Evolutionary conservation across 1,140 invertebrate species (phyloP).

Genomic region (Drosophila pruinosa): DNA sequence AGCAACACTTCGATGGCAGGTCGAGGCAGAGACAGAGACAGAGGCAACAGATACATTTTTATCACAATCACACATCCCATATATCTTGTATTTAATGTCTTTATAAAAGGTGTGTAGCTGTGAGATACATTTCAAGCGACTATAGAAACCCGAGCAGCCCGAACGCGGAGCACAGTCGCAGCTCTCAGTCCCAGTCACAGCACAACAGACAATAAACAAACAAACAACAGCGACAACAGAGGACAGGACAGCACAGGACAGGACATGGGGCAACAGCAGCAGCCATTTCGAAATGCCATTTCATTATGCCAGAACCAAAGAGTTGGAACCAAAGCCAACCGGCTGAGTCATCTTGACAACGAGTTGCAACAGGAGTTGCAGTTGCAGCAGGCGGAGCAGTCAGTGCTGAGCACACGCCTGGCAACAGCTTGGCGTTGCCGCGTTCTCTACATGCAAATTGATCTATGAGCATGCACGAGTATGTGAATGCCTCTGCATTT

Average conservation of each 20-base stretch:
- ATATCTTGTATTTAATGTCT: slow-evolving; percentile 79
- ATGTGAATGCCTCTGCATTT: not conserved
- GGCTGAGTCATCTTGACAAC: slow-evolving; percentile 63
- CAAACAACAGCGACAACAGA: slow-evolving; percentile 23
- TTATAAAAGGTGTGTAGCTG: slow-evolving; percentile 74
- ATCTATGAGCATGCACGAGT: slow-evolving; percentile 35
- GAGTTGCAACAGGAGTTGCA: slow-evolving; percentile 31
- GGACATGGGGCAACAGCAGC: slow-evolving; percentile 64
- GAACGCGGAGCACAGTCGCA: not conserved
- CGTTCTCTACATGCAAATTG: slow-evolving; percentile 68
- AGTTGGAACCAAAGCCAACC: slow-evolving; percentile 17
- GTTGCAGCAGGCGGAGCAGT: not conserved
- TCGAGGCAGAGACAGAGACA: slow-evolving; percentile 25
- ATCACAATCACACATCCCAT: slow-evolving; percentile 79
- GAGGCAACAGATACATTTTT: slow-evolving; percentile 62
- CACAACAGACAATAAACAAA: slow-evolving; percentile 60
- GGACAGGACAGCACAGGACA: too few species aligned
- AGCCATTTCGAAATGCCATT: slow-evolving; percentile 78
- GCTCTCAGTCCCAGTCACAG: not conserved
- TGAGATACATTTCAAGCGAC: slow-evolving; percentile 68
- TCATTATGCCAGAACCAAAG: slow-evolving; percentile 61
- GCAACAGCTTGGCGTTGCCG: slow-evolving; percentile 63
- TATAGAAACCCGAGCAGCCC: slow-evolving; percentile 15
- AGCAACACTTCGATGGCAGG: slow-evolving; percentile 39
- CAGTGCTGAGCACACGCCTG: slow-evolving; percentile 31